phyloP scores from a whole-genome alignment of 1,140 invertebrate species.

The Dendroctonus ponderosae region DNA sequence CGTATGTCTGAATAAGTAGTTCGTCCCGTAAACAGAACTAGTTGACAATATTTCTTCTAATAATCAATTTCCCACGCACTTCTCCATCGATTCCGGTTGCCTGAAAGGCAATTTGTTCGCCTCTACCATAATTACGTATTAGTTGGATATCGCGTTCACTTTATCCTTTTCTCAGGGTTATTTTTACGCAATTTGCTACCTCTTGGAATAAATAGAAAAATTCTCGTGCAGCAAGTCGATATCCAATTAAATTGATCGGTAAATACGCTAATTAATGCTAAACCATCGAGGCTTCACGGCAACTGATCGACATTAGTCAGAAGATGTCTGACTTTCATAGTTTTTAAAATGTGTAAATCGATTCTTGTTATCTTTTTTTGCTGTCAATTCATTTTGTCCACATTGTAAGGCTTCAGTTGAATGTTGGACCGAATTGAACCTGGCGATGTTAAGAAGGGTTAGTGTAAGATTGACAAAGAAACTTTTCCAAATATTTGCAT shows the following conservation, averaged over 20 bases:
- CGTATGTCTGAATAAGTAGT: no score
- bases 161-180: constrained; percentile 5
- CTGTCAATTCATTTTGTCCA: no score
- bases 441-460: no score
- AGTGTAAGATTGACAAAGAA: no score
- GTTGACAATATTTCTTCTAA: no score
- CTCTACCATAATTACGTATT: neutral
- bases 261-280: constrained; percentile 7
- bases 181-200: constrained; percentile 10
- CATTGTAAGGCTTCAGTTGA: no score
- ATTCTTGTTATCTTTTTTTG: neutral
- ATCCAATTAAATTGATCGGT: constrained; percentile 5
- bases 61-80: no score
- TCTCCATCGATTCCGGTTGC: neutral
- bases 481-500: no score
- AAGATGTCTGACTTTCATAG: constrained; percentile 1
- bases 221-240: neutral
- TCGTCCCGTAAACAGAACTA: no score
- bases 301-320: constrained; percentile 1
- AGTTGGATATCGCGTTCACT: constrained; percentile 1
- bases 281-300: neutral
- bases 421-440: no score
- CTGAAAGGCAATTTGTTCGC: neutral
- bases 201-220: neutral
- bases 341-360: constrained; percentile 1